These are phyloP conservation scores for Ptychobarbus kaznakovi DNA, from an alignment of 2,797 vertebrate genomes.

Conservation along the genomic window DNA sequence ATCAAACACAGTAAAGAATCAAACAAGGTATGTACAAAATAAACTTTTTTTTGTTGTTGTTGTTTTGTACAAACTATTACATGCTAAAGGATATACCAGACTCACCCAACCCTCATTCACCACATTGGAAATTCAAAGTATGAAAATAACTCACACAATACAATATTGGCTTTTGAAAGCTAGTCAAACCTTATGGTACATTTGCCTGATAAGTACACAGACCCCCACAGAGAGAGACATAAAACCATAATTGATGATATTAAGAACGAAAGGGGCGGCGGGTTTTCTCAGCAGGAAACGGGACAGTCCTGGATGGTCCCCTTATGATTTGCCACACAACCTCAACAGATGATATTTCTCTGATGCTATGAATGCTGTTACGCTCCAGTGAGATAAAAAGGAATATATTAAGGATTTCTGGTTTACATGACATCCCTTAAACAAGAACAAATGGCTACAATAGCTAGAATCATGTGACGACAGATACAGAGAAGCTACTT, in stretches of 20 bases:
- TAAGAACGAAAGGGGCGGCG: constrained; percentile 32
- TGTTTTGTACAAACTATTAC: constrained; percentile 81
- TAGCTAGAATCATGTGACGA: constrained; percentile 30
- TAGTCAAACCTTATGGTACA: constrained; percentile 57
- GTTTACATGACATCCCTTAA: constrained; percentile 47
- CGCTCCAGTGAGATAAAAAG: constrained; percentile 27
- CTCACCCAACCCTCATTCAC: constrained; percentile 72
- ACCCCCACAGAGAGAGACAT: constrained; percentile 33
- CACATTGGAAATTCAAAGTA: constrained; percentile 62
- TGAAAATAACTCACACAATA: constrained; percentile 63
- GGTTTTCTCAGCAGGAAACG: constrained; percentile 26
- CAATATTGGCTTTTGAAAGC: constrained; percentile 55
- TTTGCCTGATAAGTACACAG: constrained; percentile 42
- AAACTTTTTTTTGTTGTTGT: constrained; percentile 71
- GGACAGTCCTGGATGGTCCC: constrained; percentile 33
- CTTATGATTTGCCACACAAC: constrained; percentile 32
- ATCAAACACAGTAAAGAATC: constrained; percentile 80
- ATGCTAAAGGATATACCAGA: constrained; percentile 85
- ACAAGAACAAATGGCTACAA: constrained; percentile 47
- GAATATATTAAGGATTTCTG: constrained; percentile 48
- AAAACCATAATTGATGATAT: constrained; percentile 44
- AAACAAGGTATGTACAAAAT: constrained; percentile 90
- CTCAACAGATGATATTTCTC: constrained; percentile 3
- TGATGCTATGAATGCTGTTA: constrained; percentile 7
- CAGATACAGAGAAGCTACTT: constrained; percentile 40